phyloP scores from a whole-genome alignment of 1,140 invertebrate genomes.

The Aplysia californica region DNA sequence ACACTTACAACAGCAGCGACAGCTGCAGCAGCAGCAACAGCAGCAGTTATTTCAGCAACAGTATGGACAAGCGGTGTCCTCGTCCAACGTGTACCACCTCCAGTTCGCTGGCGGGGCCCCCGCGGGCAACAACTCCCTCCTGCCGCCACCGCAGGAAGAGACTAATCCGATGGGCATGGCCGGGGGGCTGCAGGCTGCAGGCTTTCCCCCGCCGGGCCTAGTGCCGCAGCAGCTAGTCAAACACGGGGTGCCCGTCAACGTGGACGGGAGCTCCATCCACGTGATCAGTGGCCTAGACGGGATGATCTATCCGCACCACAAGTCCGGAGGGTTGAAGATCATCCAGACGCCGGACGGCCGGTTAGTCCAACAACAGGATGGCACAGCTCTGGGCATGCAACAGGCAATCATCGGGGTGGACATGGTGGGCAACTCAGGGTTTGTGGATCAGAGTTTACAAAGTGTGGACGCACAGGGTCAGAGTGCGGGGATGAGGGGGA shows the following conservation, averaged over 20 bases:
- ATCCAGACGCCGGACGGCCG: background rate
- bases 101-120: constrained; percentile 1
- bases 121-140: background rate
- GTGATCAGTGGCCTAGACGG: constrained; percentile 4
- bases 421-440: constrained; percentile 3
- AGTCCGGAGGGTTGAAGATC: constrained; percentile 2
- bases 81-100: constrained; percentile 11
- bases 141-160: constrained; percentile 10
- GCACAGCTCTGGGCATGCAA: background rate
- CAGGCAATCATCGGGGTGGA: constrained; percentile 18
- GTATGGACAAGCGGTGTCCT: constrained; percentile 8
- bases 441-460: constrained; percentile 1
- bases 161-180: background rate
- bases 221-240: background rate
- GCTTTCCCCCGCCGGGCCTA: background rate
- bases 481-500: background rate
- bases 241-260: background rate
- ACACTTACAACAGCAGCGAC: constrained; percentile 20
- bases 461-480: no score
- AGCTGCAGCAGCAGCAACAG: constrained; percentile 18
- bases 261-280: constrained; percentile 1
- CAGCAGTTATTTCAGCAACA: constrained; percentile 19
- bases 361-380: constrained; percentile 7
- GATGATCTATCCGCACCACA: constrained; percentile 19
- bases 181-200: background rate